Evolutionary conservation across 2,113 vertebrate genomes (phyloP), one percentile per base, ranked within the genome.

Genomic region (Formicarius rufipectus): DNA sequence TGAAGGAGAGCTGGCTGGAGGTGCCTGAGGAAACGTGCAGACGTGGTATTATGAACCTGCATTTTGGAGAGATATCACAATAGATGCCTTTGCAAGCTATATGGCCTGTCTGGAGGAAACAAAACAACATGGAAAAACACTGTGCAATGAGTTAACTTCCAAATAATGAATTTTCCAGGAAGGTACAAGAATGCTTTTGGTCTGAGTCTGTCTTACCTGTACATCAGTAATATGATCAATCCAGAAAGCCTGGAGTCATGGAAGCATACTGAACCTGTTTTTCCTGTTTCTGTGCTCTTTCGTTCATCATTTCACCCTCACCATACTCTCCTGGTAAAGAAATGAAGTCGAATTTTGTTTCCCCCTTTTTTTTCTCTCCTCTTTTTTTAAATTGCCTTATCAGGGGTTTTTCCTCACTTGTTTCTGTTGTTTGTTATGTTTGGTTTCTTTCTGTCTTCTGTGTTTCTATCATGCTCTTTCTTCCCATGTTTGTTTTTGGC

Each of bases 121-220:
- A n/a, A 76, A 94, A 76, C 52, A 63, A 66, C 25, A 6, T 35
- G 62, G 87, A 90, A 96, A 84, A 91, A n/a, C 33, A 33, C 63
- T 94, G 78, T n/a, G 59, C 83, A 90, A 66, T 56, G 21, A 73
- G 12, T 95, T 95, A 81, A 55, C 27, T 33, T 82, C 45, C 2
- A 5, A 72, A 30, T 95, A 82, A 95, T 87, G 21, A 47, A 59
- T 91, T 83, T 94, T 56, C 67, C 85, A 84, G 85, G 20, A 87
- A 94, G 56, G 28, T 59, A 62, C 4, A 21, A 4, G 39, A 66
- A 42, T 73, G 37, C 45, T 76, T 95, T 90, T 63, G 67, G 55
- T 76, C 55, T 85, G 6, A 39, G 42, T 39, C 63, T 80, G 74
- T 91, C 59, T 69, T 90, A 67, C 33, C 62, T 84, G 44, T 37